Evolutionary conservation across 2,888 invertebrate species (phyloP).

Genomic region (Drosophila anceps): DNA sequence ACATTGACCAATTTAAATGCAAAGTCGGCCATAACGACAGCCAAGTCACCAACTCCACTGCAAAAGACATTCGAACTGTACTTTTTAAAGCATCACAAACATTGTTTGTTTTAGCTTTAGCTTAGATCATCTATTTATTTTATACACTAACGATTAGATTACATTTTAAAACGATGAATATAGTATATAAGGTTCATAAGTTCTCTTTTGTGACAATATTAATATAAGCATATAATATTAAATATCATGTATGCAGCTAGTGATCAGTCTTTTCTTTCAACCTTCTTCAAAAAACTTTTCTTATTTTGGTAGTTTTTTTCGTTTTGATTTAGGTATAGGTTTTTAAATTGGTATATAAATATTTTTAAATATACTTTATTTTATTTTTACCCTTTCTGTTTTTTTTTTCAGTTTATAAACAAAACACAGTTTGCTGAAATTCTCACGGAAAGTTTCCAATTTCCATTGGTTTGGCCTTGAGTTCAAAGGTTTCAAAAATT

Average conservation of each 20-base stretch:
- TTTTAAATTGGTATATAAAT: neutral
- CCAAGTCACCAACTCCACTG: constrained; percentile 30
- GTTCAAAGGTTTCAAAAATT: neutral
- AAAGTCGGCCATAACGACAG: constrained; percentile 13
- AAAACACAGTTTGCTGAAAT: neutral
- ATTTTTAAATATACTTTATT: neutral
- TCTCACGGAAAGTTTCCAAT: neutral
- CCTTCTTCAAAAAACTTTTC: too few relatives aligned
- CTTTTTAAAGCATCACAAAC: neutral
- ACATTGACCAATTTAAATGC: constrained; percentile 74
- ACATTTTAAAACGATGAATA: constrained; percentile 1
- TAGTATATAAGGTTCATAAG: constrained; percentile 5
- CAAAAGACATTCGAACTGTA: constrained; percentile 2
- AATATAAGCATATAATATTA: neutral
- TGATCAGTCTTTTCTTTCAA: constrained; percentile 1
- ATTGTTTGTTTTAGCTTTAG: constrained; percentile 1
- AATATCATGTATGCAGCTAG: constrained; percentile 3
- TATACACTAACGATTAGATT: constrained; percentile 21
- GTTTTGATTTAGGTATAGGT: too few relatives aligned
- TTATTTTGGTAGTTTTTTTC: neutral
- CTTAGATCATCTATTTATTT: constrained; percentile 48
- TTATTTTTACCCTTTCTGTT: too few relatives aligned
- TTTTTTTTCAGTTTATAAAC: neutral
- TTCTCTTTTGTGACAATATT: neutral
- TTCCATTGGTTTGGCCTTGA: neutral